Evolutionary conservation across 2,113 vertebrate genomes (phyloP).

Genomic region (Fulmarus glacialis): DNA sequence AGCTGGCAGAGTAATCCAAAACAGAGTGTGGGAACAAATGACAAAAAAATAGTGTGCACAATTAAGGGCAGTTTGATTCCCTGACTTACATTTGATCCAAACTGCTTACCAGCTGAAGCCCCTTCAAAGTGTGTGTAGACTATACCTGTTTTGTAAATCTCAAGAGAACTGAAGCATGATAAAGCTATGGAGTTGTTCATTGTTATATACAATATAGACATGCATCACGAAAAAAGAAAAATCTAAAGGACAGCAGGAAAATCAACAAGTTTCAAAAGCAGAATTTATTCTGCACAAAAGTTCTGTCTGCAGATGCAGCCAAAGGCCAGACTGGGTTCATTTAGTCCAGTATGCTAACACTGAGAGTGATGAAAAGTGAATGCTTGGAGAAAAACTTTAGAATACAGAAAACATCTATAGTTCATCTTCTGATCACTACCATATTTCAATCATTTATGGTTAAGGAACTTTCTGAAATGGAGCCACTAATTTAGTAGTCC

Average conservation of each 20-base stretch:
- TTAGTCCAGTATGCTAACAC: background rate
- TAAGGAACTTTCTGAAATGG: background rate
- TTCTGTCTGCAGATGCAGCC: background rate
- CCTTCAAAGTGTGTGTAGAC: background rate
- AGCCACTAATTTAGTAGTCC: background rate
- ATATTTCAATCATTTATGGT: background rate
- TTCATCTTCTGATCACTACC: background rate
- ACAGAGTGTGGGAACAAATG: background rate
- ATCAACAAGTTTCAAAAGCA: background rate
- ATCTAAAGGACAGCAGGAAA: background rate
- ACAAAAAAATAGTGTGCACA: background rate
- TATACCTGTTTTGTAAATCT: background rate
- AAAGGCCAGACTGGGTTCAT: background rate
- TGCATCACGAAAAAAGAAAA: background rate
- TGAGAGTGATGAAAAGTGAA: background rate
- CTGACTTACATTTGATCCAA: background rate
- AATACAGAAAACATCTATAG: background rate
- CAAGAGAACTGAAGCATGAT: background rate
- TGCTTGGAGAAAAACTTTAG: background rate
- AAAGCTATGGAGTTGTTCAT: background rate
- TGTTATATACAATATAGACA: background rate
- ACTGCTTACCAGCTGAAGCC: background rate
- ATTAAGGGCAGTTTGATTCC: background rate
- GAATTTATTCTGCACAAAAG: background rate
- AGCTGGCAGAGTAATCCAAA: background rate